These are phyloP conservation scores for Trogon surrucura DNA, from an alignment of 2,113 vertebrate genomes.

Conservation along the genomic window DNA sequence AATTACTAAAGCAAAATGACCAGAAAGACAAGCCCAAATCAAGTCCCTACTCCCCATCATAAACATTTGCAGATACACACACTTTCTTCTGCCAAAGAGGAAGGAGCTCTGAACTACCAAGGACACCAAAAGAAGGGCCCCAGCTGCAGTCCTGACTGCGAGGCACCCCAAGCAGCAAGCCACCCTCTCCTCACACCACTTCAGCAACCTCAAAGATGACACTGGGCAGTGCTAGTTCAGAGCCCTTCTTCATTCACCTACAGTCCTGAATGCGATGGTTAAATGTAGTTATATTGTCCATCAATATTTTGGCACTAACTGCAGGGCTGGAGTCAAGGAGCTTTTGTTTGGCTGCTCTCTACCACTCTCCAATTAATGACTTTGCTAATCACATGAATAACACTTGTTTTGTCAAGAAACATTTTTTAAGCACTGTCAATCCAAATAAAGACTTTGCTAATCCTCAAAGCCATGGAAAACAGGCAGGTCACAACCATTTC, in stretches of 20 bases:
- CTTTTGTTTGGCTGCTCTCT: conserved; percentile 18
- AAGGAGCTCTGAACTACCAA: not conserved
- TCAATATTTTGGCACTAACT: not conserved
- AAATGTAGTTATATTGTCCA: not conserved
- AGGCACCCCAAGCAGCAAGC: not conserved
- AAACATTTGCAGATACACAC: not conserved
- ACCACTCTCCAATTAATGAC: conserved; percentile 28
- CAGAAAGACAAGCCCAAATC: not conserved
- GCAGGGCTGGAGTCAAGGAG: not conserved
- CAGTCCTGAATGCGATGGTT: not conserved
- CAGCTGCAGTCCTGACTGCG: not conserved
- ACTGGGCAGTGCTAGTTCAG: not conserved
- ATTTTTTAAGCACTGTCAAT: conserved; percentile 10
- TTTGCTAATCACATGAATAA: conserved; percentile 10
- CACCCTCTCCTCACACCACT: not conserved
- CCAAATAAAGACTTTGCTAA: not conserved
- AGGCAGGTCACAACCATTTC: not conserved
- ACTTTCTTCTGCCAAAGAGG: not conserved
- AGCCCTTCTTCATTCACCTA: not conserved
- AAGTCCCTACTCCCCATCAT: not conserved
- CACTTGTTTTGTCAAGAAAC: conserved; percentile 45
- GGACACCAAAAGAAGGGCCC: not conserved
- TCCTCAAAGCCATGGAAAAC: conserved; percentile 21
- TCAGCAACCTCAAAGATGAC: not conserved
- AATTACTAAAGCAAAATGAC: not conserved